A percentile compares a stretch with the other conserved stretches of the same genome.
Evolutionary conservation across 2,888 invertebrate species (phyloP).

Genomic region (Beris chalybata): DNA sequence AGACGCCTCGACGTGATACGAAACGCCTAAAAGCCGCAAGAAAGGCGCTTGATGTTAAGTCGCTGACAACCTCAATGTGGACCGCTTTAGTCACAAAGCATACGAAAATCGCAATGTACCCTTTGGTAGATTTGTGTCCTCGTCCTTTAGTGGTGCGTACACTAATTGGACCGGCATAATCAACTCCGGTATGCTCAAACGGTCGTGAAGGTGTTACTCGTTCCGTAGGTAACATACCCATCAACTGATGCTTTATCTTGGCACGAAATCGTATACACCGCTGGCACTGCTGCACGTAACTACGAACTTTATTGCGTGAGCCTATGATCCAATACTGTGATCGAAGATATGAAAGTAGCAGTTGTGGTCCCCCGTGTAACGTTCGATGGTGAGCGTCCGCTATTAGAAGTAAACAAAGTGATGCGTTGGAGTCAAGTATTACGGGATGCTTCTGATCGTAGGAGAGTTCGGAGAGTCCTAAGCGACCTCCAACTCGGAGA

Average conservation of each 20-base stretch:
- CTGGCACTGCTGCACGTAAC: too few relatives aligned
- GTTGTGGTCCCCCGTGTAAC: too few relatives aligned
- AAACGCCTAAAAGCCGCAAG: conserved; percentile 44
- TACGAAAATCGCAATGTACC: conserved; percentile 43
- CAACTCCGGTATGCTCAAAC: conserved; percentile 38
- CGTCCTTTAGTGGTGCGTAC: conserved; percentile 35
- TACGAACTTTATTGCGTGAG: too few relatives aligned
- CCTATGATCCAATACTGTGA: too few relatives aligned
- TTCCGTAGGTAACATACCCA: conserved; percentile 16
- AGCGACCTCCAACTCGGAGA: too few relatives aligned
- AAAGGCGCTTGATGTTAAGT: conserved; percentile 41
- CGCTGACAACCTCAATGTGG: conserved; percentile 37
- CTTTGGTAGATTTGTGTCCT: conserved; percentile 40
- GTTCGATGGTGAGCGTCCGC: too few relatives aligned
- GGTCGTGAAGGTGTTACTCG: conserved; percentile 32
- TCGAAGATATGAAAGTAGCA: too few relatives aligned
- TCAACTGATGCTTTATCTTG: conserved; percentile 19
- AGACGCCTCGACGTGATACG: conserved; percentile 42
- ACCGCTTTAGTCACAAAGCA: conserved; percentile 41
- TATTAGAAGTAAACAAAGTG: too few relatives aligned
- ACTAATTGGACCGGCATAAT: conserved; percentile 40
- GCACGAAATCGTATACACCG: not conserved
- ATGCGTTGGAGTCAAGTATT: too few relatives aligned
- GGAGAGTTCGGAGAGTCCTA: too few relatives aligned
- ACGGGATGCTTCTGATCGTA: too few relatives aligned